Percentiles rank a stretch among this genome's conserved stretches.
These are phyloP conservation scores for Helicoverpa zea DNA, from an alignment of 1,140 invertebrate genomes.

Conservation along the genomic window DNA sequence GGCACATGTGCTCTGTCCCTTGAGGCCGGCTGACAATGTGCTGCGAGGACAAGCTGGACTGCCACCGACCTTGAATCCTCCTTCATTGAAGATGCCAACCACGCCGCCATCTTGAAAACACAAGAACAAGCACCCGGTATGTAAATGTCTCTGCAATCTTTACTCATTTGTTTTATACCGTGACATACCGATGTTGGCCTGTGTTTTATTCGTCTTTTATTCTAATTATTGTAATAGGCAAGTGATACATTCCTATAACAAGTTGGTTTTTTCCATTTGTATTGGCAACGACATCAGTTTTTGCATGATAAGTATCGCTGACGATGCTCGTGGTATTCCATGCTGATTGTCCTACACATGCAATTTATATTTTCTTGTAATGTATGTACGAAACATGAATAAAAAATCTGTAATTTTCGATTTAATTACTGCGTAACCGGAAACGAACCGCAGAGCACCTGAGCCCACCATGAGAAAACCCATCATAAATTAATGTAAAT, in stretches of 20 bases:
- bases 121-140: conserved; percentile 5
- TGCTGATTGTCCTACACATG: too few species aligned
- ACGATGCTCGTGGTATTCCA: not conserved
- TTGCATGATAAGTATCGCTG: not conserved
- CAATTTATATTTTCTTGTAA: too few species aligned
- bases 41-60: not conserved
- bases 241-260: not conserved
- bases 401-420: too few species aligned
- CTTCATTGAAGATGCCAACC: conserved; percentile 23
- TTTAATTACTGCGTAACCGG: too few species aligned
- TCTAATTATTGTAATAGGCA: not conserved
- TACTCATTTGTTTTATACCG: not conserved
- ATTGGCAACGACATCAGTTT: not conserved
- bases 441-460: too few species aligned
- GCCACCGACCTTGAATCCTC: conserved; percentile 6
- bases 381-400: too few species aligned
- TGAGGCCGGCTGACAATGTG: not conserved
- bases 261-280: not conserved
- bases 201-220: not conserved
- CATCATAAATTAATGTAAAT: too few species aligned
- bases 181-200: not conserved
- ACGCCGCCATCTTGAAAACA: not conserved
- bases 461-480: too few species aligned
- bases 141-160: not conserved
- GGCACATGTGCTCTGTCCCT: not conserved